Conservation (phyloP, 2,888 invertebrate genomes). For the Apodemia hepburni region DNA sequence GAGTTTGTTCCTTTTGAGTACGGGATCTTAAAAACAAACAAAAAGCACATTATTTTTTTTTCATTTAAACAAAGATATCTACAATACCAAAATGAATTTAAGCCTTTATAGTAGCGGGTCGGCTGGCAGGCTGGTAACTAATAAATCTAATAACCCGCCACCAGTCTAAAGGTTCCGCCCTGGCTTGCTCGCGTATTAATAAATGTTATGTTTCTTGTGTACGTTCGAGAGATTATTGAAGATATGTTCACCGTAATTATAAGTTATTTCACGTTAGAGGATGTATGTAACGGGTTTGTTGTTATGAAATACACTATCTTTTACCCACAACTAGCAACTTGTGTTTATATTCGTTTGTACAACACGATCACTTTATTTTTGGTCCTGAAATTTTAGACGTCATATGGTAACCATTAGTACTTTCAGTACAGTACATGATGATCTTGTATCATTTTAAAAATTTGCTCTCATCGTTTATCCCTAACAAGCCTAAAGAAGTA, state of each 20-base stretch:
- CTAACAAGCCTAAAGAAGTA: too few relatives aligned
- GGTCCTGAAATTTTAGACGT: background rate
- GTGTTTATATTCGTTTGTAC: background rate
- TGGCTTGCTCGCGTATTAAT: slow-evolving; percentile 20
- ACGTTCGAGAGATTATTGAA: slow-evolving; percentile 4
- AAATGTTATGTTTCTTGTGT: slow-evolving; percentile 22
- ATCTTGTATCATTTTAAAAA: too few relatives aligned
- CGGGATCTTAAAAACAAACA: too few relatives aligned
- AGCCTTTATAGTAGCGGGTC: slow-evolving; percentile 7
- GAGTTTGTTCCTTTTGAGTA: too few relatives aligned
- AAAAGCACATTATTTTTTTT: too few relatives aligned
- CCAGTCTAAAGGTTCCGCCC: slow-evolving; percentile 23
- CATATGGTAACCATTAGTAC: too few relatives aligned
- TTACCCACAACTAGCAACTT: background rate
- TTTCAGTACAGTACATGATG: too few relatives aligned
- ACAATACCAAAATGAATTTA: background rate
- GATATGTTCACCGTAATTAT: slow-evolving; percentile 8
- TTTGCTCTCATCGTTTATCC: too few relatives aligned
- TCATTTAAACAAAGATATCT: background rate
- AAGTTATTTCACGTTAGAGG: slow-evolving; percentile 10
- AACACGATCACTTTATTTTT: background rate
- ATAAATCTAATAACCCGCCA: slow-evolving; percentile 24
- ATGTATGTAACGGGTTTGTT: slow-evolving; percentile 7
- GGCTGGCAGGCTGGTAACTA: slow-evolving; percentile 4
- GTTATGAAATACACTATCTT: background rate